These are phyloP conservation scores for Siphamia tubifer DNA, from an alignment of 2,113 vertebrate species.

Conservation along the genomic window DNA sequence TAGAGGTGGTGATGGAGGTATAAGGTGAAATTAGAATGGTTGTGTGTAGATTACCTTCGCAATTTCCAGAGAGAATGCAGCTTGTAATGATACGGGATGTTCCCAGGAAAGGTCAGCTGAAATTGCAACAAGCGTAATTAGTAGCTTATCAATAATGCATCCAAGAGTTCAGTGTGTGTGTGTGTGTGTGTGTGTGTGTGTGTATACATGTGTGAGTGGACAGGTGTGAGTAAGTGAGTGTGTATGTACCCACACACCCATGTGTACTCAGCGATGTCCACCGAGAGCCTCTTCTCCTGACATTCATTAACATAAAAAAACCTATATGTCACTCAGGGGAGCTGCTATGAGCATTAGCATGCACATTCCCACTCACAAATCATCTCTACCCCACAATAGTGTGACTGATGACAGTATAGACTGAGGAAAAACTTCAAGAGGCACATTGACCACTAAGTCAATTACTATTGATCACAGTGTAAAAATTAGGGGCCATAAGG, in stretches of 20 bases:
- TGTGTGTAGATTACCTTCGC: conserved; percentile 74
- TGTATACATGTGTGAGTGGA: neutral
- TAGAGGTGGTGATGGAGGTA: neutral
- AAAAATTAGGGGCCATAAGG: conserved; percentile 51
- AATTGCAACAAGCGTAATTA: conserved; percentile 80
- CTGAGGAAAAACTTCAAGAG: conserved; percentile 64
- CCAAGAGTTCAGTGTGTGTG: conserved; percentile 62
- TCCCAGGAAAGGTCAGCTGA: conserved; percentile 78
- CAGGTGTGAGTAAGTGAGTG: conserved; percentile 3
- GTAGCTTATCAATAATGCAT: conserved; percentile 82
- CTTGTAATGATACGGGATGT: conserved; percentile 77
- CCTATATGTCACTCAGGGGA: conserved; percentile 44
- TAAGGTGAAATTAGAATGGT: conserved; percentile 10
- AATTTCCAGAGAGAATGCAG: conserved; percentile 70
- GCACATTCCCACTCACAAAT: conserved; percentile 25
- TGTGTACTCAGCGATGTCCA: conserved; percentile 36
- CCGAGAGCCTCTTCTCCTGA: conserved; percentile 40
- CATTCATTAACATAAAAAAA: conserved; percentile 65
- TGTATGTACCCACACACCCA: conserved; percentile 25
- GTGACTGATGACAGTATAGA: conserved; percentile 13
- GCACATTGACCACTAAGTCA: conserved; percentile 64
- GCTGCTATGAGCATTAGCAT: conserved; percentile 46
- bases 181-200: neutral
- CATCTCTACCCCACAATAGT: conserved; percentile 13
- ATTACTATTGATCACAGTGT: conserved; percentile 68